Conservation (phyloP, 2,888 invertebrate genomes). For the Endotricha flammealis region DNA sequence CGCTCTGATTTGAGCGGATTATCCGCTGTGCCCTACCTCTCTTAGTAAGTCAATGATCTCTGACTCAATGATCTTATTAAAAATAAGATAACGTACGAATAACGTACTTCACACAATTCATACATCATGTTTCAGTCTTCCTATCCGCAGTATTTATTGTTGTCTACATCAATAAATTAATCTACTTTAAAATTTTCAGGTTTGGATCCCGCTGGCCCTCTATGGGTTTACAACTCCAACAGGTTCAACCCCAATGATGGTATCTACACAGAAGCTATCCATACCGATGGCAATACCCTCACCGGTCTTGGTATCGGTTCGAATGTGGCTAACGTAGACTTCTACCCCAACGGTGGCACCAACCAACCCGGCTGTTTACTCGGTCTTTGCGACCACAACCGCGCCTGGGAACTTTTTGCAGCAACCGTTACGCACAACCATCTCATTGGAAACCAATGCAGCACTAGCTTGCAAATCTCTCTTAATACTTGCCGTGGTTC, state of each 20-base stretch:
- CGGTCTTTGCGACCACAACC: constrained; percentile 49
- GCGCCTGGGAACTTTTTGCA: constrained; percentile 52
- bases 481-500: constrained; percentile 42
- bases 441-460: constrained; percentile 39
- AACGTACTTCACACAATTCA: too few species aligned
- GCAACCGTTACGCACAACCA: constrained; percentile 47
- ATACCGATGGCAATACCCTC: constrained; percentile 37
- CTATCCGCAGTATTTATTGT: too few species aligned
- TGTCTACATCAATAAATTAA: too few species aligned
- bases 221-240: constrained; percentile 32
- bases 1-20: neutral
- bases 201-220: constrained; percentile 51
- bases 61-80: too few species aligned
- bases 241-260: constrained; percentile 16
- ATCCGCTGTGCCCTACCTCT: too few species aligned
- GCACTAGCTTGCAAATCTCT: constrained; percentile 35
- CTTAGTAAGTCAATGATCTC: too few species aligned
- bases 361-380: constrained; percentile 49
- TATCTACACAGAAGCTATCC: constrained; percentile 36
- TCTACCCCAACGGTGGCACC: constrained; percentile 45
- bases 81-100: too few species aligned
- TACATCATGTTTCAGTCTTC: too few species aligned
- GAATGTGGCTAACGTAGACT: constrained; percentile 73
- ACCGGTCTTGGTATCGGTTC: constrained; percentile 66
- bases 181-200: too few species aligned